A percentile compares a stretch with the other conserved stretches of the same genome.
Evolutionary conservation across 2,113 vertebrate species (phyloP).

Genomic region (Jaculus jaculus): DNA sequence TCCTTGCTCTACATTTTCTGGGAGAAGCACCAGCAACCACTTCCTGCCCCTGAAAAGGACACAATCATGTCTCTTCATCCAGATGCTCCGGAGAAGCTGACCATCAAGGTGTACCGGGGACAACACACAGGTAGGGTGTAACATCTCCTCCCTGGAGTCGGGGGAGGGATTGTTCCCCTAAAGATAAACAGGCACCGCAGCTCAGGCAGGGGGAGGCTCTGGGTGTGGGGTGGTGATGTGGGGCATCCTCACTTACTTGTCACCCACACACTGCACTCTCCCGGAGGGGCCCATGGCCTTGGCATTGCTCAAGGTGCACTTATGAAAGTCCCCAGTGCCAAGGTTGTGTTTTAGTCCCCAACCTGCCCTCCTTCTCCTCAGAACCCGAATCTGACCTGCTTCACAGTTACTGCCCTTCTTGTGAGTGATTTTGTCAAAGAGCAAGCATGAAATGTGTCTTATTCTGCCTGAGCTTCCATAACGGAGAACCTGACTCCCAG

Average conservation of each 20-base stretch:
- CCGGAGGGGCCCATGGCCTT: neutral
- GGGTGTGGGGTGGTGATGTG: neutral
- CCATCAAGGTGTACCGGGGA: neutral
- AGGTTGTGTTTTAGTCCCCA: no score
- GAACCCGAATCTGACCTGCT: no score
- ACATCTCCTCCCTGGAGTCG: neutral
- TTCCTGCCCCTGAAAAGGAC: neutral
- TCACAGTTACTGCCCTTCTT: neutral
- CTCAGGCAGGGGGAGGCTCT: neutral
- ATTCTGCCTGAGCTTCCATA: neutral
- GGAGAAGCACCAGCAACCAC: neutral
- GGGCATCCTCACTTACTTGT: fast-evolving
- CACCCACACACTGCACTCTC: neutral
- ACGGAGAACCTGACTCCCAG: neutral
- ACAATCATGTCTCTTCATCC: neutral
- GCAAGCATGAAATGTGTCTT: neutral
- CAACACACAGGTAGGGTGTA: neutral
- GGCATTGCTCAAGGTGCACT: neutral
- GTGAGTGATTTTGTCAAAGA: neutral
- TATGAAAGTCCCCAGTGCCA: neutral
- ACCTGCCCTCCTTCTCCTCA: neutral
- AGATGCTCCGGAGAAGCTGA: slow-evolving; percentile 15
- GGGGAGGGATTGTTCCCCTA: neutral
- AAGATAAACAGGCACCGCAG: neutral
- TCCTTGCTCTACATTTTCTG: neutral